Base-by-base conservation (phyloP, 2,113 vertebrate species). In the Numida meleagris region DNA sequence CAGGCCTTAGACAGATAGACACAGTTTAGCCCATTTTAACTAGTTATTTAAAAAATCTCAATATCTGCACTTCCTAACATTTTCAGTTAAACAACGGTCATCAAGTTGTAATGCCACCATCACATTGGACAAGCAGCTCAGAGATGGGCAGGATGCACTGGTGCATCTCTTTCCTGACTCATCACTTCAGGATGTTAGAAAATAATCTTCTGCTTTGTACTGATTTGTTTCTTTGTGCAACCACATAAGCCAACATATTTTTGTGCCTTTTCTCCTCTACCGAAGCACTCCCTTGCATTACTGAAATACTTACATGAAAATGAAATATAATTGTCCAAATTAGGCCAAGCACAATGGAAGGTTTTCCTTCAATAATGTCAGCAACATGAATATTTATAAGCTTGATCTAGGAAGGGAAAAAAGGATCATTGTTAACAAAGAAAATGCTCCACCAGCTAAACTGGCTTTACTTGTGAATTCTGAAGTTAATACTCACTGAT, bases 251-350 rank as follows among this genome's bases (percentile, higher is more conserved):
- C 77, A 92, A 93, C n/a, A 62, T 16, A 72, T 75, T 93, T 74
- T 81, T 91, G 43, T 68, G 51, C 34, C 45, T 77, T 72, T 31
- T 50, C 15, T 14, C 11, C n/a, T 81, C 40, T 34, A 27, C 48
- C 72, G 85, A 81, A 86, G 55, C 48, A 31, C 42, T 81, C 51
- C 38, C 51, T 75, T 21, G 25, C 19, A 67, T 86, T 1, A 2
- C 74, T 78, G 63, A 89, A 95, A 84, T 93, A 98, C 99, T 98
- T 95, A 99, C 99, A 66, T 99, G 99, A 93, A 99, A 99, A 98
- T 99, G 99, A 68, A 99, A 97, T 89, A 99, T 99, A 97, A 99
- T 98, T 53, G 98, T 99, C 99, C 99, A 99, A 94, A 99, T 98
- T 58, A 99, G 98, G 86, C 99, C 99, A 92, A 99, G 98, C 96